These are phyloP conservation scores for Stramonita haemastoma DNA, from an alignment of 2,888 invertebrate species.

Conservation along the genomic window DNA sequence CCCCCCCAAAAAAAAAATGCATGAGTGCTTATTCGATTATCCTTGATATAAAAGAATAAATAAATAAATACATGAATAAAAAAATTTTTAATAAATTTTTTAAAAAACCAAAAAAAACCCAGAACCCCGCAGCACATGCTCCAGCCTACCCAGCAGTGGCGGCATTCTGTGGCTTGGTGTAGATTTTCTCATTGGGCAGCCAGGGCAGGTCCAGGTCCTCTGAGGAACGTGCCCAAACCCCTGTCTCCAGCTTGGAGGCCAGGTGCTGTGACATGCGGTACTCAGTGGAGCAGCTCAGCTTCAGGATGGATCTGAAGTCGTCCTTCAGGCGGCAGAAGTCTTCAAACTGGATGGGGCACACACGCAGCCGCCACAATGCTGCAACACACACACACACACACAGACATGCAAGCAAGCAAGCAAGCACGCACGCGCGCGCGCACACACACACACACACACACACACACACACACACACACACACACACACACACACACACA, in stretches of 20 bases:
- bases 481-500: no score
- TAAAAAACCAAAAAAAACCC: no score
- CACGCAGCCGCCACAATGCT: slow-evolving; percentile 3
- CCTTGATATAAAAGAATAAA: no score
- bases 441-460: no score
- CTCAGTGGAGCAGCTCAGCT: background rate
- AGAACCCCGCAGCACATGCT: no score
- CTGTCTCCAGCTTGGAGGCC: background rate
- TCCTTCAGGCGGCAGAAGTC: background rate
- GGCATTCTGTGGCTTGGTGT: slow-evolving; percentile 7
- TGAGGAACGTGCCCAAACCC: background rate
- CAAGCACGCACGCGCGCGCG: no score
- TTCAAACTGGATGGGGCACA: slow-evolving; percentile 9
- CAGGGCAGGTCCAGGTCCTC: background rate
- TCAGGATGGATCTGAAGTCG: background rate
- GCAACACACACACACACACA: background rate
- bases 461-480: background rate
- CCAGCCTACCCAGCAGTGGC: slow-evolving; percentile 6
- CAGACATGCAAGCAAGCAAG: no score
- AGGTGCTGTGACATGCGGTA: slow-evolving; percentile 24
- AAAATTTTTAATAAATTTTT: no score
- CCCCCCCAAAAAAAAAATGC: no score
- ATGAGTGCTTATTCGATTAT: no score
- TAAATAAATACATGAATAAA: no score
- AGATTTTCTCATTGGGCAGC: slow-evolving; percentile 26